Evolutionary conservation across 2,888 invertebrate genomes (phyloP).

Genomic region (Kryphioiulus occultus): DNA sequence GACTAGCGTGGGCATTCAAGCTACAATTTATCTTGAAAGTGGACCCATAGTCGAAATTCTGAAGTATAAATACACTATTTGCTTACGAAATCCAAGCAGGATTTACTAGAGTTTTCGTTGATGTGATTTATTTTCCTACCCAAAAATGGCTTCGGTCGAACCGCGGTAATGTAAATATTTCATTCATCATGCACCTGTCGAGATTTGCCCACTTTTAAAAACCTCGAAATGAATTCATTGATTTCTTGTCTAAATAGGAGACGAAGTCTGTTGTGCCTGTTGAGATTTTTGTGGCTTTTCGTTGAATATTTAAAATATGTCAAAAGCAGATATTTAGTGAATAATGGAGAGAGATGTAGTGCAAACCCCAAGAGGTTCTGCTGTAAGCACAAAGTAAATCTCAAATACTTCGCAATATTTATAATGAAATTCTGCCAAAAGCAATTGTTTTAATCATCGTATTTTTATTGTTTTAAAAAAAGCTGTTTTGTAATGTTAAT

Average conservation of each 20-base stretch:
- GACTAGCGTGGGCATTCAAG: too few relatives aligned
- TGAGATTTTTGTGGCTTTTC: neutral
- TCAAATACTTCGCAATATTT: too few relatives aligned
- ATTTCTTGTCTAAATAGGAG: neutral
- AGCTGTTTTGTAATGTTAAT: too few relatives aligned
- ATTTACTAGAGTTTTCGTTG: neutral
- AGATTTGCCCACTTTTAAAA: neutral
- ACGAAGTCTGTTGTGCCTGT: neutral
- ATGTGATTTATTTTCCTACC: neutral
- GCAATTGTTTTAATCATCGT: too few relatives aligned
- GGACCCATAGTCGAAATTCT: too few relatives aligned
- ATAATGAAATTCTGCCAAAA: too few relatives aligned
- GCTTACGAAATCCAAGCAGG: neutral
- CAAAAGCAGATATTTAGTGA: neutral
- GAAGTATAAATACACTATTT: too few relatives aligned
- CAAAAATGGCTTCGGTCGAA: neutral
- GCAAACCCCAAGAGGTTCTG: neutral
- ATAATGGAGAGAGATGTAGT: neutral
- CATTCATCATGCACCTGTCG: neutral
- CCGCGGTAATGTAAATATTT: neutral
- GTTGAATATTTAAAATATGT: neutral
- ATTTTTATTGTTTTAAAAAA: too few relatives aligned
- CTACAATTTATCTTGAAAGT: too few relatives aligned
- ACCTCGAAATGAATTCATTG: neutral
- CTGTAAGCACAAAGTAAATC: too few relatives aligned